Base-by-base conservation (phyloP, 2,888 invertebrate genomes). In the Eueremaeus valkanovi region DNA sequence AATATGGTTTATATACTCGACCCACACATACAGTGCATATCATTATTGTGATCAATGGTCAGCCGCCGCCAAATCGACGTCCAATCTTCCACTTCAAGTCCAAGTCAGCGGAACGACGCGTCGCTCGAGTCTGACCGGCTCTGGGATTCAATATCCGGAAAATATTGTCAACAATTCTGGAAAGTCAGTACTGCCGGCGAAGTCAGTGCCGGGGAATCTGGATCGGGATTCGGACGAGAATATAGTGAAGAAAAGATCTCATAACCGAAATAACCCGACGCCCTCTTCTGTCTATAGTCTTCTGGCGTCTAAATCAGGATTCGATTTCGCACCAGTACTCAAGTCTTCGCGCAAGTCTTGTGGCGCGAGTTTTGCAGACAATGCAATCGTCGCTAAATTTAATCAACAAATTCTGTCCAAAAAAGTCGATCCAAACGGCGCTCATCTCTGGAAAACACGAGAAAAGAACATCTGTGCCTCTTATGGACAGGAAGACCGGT, bases 221-320 rank as follows among this genome's bases (percentile, higher is more conserved):
- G 70, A 70, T 18, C 24, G 40, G 24, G 70, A 70, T 70, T 70
- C 70, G 42, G 70, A 70, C 36, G 70, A 70, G 45, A 70, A 70
- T 29, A 45, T 70, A 29, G 45, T 70, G 40, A 70, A 45, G 45
- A 70, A 70, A 24, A 70, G 70, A 70, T 70, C 70, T 70, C 70
- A 70, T 45, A 70, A 70, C 16, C 40, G 70, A 1, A 70, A 70
- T 45, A 70, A 70, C 45, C 70, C 70, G 70, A 70, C 70, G 45
- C 70, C 70, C 11, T 70, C 70, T 70, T 70, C 70, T 16, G 70
- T 70, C 13, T 70, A 70, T 70, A 70, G 70, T 70, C 70, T 70
- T 42, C 45, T 70, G 16, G 70, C 70, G 40, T 70, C 70, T n/a
- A 70, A 70, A 70, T 70, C 70, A 13, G 70, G 70, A 8, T 70